A percentile compares a stretch with the other conserved stretches of the same genome.
phyloP scores from a whole-genome alignment of 2,888 invertebrate genomes.

The Pinctada fucata region DNA sequence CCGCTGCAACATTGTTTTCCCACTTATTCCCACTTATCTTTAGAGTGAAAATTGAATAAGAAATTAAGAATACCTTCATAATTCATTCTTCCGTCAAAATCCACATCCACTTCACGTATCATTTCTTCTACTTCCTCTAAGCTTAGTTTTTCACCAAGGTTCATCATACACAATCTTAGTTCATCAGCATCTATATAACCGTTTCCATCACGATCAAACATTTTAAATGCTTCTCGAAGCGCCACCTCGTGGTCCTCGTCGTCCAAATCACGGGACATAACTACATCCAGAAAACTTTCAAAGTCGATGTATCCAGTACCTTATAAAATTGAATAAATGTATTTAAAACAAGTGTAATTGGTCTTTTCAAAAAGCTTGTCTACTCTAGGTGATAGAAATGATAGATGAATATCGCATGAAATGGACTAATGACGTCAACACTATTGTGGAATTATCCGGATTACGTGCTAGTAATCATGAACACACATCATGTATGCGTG shows the following conservation, averaged over 20 bases:
- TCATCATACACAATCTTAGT: constrained; percentile 99
- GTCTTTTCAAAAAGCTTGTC: background rate
- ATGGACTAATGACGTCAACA: background rate
- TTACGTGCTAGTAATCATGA: too few species aligned
- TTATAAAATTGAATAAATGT: constrained; percentile 4
- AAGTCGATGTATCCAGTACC: constrained; percentile 56
- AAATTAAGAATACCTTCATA: constrained; percentile 83
- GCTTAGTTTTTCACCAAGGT: constrained; percentile 98
- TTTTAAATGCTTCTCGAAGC: constrained; percentile 79
- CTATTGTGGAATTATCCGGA: too few species aligned
- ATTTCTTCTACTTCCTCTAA: constrained; percentile 99
- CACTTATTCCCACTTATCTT: too few species aligned
- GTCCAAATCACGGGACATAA: constrained; percentile 57
- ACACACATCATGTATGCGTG: too few species aligned
- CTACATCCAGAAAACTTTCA: constrained; percentile 58
- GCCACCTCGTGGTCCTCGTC: constrained; percentile 62
- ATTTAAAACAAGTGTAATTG: background rate
- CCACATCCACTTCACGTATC: constrained; percentile 99
- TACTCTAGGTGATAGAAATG: background rate
- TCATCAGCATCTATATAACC: constrained; percentile 99
- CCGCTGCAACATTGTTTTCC: too few species aligned
- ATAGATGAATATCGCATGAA: background rate
- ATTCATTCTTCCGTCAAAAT: constrained; percentile 99
- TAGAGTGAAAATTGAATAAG: too few species aligned
- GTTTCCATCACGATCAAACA: constrained; percentile 98